phyloP scores from a whole-genome alignment of 2,888 invertebrate genomes.

The Amitus sp. region DNA sequence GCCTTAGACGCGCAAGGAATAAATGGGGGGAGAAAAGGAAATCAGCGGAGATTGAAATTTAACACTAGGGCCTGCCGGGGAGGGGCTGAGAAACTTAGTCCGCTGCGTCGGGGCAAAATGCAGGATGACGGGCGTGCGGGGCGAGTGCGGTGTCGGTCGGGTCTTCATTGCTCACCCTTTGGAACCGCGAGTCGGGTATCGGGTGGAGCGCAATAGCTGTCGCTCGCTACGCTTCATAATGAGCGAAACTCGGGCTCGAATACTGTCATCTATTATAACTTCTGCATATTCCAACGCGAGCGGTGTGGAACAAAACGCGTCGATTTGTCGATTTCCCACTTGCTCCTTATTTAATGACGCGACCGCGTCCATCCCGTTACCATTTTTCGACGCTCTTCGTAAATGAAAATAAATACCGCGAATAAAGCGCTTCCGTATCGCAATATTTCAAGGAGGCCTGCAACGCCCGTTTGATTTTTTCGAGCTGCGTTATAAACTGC shows the following conservation, averaged over 20 bases:
- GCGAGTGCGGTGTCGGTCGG: slow-evolving; percentile 9
- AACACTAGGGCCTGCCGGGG: neutral
- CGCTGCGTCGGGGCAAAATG: slow-evolving; percentile 16
- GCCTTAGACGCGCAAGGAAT: neutral
- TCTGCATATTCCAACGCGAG: slow-evolving; percentile 12
- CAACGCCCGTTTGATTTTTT: neutral
- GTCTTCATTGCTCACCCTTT: slow-evolving; percentile 12
- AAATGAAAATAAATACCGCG: neutral
- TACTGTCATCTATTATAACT: slow-evolving; percentile 8
- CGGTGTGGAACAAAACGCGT: slow-evolving; percentile 16
- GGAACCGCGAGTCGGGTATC: slow-evolving; percentile 9
- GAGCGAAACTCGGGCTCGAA: slow-evolving; percentile 22
- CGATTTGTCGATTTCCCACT: slow-evolving; percentile 12
- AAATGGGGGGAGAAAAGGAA: neutral
- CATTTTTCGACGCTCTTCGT: neutral
- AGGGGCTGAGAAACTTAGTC: slow-evolving; percentile 14
- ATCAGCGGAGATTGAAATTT: neutral
- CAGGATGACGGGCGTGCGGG: slow-evolving; percentile 11
- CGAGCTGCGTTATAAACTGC: neutral
- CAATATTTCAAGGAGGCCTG: slow-evolving; percentile 1
- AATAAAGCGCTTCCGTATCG: neutral
- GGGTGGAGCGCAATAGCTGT: slow-evolving; percentile 12
- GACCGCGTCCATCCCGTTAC: neutral
- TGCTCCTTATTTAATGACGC: slow-evolving; percentile 2
- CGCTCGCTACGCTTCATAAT: slow-evolving; percentile 19